Evolutionary conservation across 2,888 invertebrate species (phyloP), one percentile per base, ranked within the genome.

Genomic region (Chrysodeixis includens): DNA sequence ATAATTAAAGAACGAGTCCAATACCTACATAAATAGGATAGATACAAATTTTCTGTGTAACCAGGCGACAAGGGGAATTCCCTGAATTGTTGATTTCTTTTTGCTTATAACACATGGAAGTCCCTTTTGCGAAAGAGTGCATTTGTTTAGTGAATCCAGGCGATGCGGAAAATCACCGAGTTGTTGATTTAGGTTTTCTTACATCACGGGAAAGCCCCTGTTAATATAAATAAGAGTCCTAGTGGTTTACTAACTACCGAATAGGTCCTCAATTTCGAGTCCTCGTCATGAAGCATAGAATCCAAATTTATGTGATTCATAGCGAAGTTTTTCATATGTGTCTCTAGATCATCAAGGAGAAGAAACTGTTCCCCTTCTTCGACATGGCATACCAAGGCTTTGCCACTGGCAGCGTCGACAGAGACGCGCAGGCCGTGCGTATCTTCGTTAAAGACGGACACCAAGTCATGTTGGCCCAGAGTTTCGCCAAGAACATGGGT

Each of bases 301-400:
- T 44, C n/a, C 14, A 40, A 40, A 40, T 40, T 7, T 6, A 12
- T 32, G 32, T 0, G 18, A 32, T 9, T 18, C 9, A 9, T 5
- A 6, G 4, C 30, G 32, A 14, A 18, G 6, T 12, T 8, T 16
- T 52, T n/a, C 20, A 35, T 0, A 55, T 16, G 49, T 26, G 64
- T 56, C 35, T n/a, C 0, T 91, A 97, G 86, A 89, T 97, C 16
- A 96, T 99, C 69, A 99, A 98, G 90, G 96, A 97, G 71, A 96
- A 95, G 83, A 97, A 98, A 62, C 90, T 99, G 20, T 97, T 97
- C 88, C 98, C 99, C 30, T 99, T 97, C 96, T 99, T 99, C 90
- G 99, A 99, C 93, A 99, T 99, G 99, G 99, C 99, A 40, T 99
- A 99, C 95, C 99, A 99, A 95, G 99, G 99, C 44, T 99, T 99